Evolutionary conservation across 1,140 invertebrate genomes (phyloP), one percentile per base, ranked within the genome.

Genomic region (Philopotamus ludificatus): DNA sequence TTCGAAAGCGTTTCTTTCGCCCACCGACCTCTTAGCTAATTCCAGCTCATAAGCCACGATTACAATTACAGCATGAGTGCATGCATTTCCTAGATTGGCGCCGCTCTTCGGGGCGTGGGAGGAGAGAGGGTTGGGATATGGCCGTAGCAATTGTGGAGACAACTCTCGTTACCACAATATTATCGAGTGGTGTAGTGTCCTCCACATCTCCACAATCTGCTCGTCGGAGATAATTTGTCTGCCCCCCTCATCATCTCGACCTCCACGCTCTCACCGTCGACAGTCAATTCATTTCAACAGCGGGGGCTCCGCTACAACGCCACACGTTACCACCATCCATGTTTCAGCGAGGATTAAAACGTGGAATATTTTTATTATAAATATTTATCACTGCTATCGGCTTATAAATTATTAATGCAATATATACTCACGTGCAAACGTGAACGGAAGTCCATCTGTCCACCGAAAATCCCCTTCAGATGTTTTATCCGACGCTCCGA

Each of bases 391-490:
- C n/a, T n/a, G n/a, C n/a, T n/a, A n/a, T n/a, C n/a, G n/a, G n/a
- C n/a, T n/a, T n/a, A n/a, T n/a, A n/a, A n/a, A n/a, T n/a, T n/a
- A n/a, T n/a, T n/a, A n/a, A n/a, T n/a, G n/a, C n/a, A n/a, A n/a
- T n/a, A n/a, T n/a, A n/a, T n/a, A 62, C 60, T 62, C 20, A 62
- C 49, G 55, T 63, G 67, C 65, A 67, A 74, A 91, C 15, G 83
- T 82, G 73, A 90, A 88, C 4, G 85, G 82, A 53, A 86, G 75
- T n/a, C 86, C 87, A 73, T 89, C 86, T 0, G 85, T 83, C 90
- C 90, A 92, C 41, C 85, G 82, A 75, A 89, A 92, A 72, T 89
- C 87, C 28, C 88, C 87, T 72, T 92, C 90, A 51, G 86, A 83
- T 4, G 81, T 80, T 63, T 82, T 78, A 73, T 91, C 89, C 3